Conservation (phyloP, 2,888 invertebrate species). For the Drosophila testacea region DNA sequence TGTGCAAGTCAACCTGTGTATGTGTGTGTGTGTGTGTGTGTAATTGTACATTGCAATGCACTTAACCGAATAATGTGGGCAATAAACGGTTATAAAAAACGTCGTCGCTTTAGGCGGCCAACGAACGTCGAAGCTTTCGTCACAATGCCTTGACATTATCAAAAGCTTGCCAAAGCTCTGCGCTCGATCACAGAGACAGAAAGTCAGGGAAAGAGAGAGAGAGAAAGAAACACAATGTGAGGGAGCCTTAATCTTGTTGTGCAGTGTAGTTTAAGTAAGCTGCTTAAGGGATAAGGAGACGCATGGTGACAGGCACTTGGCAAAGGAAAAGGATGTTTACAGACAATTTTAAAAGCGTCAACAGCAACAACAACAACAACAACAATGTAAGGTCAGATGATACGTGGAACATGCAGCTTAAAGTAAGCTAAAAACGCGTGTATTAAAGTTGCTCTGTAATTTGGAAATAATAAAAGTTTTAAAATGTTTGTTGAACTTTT, state of each 20-base stretch:
- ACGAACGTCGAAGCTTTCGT: conserved; percentile 46
- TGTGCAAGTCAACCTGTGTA: background rate
- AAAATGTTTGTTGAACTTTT: background rate
- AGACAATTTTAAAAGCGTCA: conserved; percentile 31
- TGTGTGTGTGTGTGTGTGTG: conserved; percentile 16
- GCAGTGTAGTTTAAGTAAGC: conserved; percentile 49
- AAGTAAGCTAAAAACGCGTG: background rate
- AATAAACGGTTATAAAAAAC: conserved; percentile 56
- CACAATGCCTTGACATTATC: conserved; percentile 58
- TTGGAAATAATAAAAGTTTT: background rate
- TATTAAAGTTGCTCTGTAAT: conserved; percentile 13
- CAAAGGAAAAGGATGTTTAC: conserved; percentile 56
- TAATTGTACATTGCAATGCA: conserved; percentile 69
- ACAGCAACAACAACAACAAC: conserved; percentile 30
- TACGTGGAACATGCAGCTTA: conserved; percentile 37
- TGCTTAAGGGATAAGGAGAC: conserved; percentile 39
- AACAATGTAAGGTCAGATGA: conserved; percentile 48
- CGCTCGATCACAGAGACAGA: background rate
- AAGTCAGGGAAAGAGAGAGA: background rate
- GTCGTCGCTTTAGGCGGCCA: conserved; percentile 26
- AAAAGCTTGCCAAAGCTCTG: conserved; percentile 43
- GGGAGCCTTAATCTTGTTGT: conserved; percentile 24
- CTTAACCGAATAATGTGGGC: conserved; percentile 64
- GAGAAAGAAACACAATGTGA: background rate
- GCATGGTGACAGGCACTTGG: conserved; percentile 42